Evolutionary conservation across 2,797 vertebrate species (phyloP), one percentile per base, ranked within the genome.

Genomic region (Luscinia luscinia): DNA sequence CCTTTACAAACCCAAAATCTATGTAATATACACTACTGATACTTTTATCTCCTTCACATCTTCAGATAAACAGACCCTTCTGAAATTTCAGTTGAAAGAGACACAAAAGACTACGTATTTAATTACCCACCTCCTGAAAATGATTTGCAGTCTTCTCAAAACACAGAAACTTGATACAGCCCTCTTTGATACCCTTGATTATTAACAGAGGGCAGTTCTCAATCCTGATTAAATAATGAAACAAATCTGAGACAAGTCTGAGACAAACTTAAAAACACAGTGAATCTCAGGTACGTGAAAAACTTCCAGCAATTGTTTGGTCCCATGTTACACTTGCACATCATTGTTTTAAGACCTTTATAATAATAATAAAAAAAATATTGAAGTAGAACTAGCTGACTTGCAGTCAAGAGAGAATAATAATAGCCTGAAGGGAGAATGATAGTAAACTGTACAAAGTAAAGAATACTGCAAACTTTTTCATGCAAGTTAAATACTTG

Each of bases 81-180:
- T 93, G 93, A 91, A 95, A 90, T 95, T 94, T 94, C 87, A 82
- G 69, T 41, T 78, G 59, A 62, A 77, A 87, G 36, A 79, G 66
- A 86, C 69, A 94, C 58, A 85, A 59, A 85, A 48, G 15, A 66
- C 49, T 24, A 43, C 1, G 24, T 54, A 73, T 93, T 87, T 93
- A 69, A 88, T 94, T 94, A 94, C 55, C 30, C 1, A 1, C 11
- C 52, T 73, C 59, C 59, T 52, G 87, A 81, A 88, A 92, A 81
- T 86, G 87, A 94, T 76, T 91, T 92, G 70, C 59, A 67, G 69
- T 63, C 84, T 91, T 92, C 90, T 86, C 74, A 93, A 95, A 95
- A 88, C 85, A 92, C 21, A 87, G 83, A 91, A 94, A 94, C n/a
- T 63, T 82, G 89, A 93, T 78, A 95, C 13, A 57, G 22, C 8